Evolutionary conservation across 2,797 vertebrate genomes (phyloP).

Genomic region (Limosa lapponica): DNA sequence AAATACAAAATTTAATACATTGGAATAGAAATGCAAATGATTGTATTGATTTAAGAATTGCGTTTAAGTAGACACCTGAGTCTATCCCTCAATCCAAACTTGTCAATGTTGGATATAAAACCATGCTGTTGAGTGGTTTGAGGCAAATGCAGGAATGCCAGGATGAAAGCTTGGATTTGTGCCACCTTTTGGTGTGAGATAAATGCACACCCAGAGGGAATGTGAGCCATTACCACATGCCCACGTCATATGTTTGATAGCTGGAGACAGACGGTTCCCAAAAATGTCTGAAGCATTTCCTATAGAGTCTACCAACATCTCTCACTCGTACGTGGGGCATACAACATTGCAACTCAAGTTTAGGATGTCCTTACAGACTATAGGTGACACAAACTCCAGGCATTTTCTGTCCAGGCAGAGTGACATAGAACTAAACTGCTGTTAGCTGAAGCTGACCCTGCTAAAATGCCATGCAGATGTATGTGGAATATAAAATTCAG

Average conservation of each 20-base stretch:
- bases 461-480: background rate
- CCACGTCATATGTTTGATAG: accelerated
- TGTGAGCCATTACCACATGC: background rate
- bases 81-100: background rate
- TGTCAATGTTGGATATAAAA: background rate
- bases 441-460: background rate
- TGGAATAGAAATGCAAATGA: background rate
- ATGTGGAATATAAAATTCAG: background rate
- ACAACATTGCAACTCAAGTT: background rate
- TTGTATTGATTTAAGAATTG: background rate
- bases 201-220: background rate
- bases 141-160: background rate
- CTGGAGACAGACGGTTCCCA: background rate
- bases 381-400: background rate
- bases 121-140: background rate
- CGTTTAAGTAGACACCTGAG: background rate
- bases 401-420: background rate
- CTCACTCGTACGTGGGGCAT: background rate
- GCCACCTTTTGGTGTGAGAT: background rate
- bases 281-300: background rate
- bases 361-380: background rate
- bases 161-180: background rate
- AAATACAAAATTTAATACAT: background rate
- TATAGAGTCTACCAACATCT: background rate
- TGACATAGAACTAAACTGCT: accelerated